phyloP scores from a whole-genome alignment of 1,140 invertebrate genomes.

The Drosophila melanica region DNA sequence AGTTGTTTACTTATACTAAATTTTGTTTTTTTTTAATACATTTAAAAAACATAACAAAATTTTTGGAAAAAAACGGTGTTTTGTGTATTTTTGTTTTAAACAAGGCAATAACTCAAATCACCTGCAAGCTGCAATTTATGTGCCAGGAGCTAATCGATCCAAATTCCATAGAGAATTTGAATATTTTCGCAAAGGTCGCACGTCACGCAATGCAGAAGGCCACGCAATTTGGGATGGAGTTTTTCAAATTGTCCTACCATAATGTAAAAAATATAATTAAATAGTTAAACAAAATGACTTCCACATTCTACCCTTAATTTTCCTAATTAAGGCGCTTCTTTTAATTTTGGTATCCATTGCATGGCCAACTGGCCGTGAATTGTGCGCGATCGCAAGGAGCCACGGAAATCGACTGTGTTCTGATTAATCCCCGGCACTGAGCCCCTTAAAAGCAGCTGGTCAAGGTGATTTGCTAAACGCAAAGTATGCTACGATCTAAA shows the following conservation, averaged over 20 bases:
- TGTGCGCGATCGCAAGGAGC: conserved; percentile 41
- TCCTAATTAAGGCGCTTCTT: conserved; percentile 55
- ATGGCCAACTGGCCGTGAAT: conserved; percentile 27
- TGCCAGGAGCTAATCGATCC: conserved; percentile 71
- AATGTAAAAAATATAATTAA: conserved; percentile 47
- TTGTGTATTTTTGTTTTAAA: conserved; percentile 62
- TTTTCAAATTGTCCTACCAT: conserved; percentile 27
- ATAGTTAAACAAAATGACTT: conserved; percentile 35
- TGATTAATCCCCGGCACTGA: conserved; percentile 77
- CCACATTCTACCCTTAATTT: background rate
- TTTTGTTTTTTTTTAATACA: conserved; percentile 60
- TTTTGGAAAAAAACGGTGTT: conserved; percentile 60
- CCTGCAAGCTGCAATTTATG: conserved; percentile 73
- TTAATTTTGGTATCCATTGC: conserved; percentile 58
- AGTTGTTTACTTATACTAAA: conserved; percentile 52
- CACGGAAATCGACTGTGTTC: conserved; percentile 70
- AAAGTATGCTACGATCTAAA: conserved; percentile 50
- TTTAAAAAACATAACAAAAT: conserved; percentile 68
- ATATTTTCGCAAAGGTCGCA: conserved; percentile 37
- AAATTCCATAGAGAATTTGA: conserved; percentile 32
- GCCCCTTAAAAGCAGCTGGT: conserved; percentile 79
- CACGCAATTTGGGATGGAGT: conserved; percentile 54
- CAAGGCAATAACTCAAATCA: conserved; percentile 63
- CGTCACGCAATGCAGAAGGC: conserved; percentile 31
- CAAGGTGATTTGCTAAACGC: conserved; percentile 72